Conservation (phyloP, 2,888 invertebrate genomes). For the Rhopalosiphum nymphaeae region DNA sequence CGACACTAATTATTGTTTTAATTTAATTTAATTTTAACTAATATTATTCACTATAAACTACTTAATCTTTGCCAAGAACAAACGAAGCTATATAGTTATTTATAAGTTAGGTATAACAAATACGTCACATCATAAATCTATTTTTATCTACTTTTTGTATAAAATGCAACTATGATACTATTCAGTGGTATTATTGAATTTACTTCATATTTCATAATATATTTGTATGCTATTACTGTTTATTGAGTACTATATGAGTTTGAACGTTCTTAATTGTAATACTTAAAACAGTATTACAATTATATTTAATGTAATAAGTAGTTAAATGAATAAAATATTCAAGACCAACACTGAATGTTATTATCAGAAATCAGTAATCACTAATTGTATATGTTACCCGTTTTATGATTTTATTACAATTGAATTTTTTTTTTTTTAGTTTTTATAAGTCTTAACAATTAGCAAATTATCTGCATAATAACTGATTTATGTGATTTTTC, state of each 20-base stretch:
- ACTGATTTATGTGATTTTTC: background rate
- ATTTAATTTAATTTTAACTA: background rate
- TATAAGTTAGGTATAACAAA: constrained; percentile 5
- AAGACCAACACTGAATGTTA: background rate
- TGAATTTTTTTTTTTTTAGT: background rate
- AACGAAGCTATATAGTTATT: background rate
- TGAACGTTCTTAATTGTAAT: background rate
- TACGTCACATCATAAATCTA: background rate
- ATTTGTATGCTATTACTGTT: background rate
- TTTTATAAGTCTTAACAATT: background rate
- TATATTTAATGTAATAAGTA: background rate
- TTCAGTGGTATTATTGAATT: background rate
- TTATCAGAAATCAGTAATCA: background rate
- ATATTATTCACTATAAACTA: background rate
- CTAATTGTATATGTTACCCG: background rate
- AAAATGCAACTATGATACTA: background rate
- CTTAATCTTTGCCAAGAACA: background rate
- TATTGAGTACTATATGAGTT: background rate
- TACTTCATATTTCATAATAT: background rate
- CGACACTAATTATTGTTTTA: background rate
- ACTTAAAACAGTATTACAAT: background rate
- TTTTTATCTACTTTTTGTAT: background rate
- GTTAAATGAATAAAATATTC: background rate
- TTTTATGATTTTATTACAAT: background rate
- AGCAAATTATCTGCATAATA: background rate